Base-by-base conservation (phyloP, 1,140 invertebrate genomes). In the Euura saliciscinereae region DNA sequence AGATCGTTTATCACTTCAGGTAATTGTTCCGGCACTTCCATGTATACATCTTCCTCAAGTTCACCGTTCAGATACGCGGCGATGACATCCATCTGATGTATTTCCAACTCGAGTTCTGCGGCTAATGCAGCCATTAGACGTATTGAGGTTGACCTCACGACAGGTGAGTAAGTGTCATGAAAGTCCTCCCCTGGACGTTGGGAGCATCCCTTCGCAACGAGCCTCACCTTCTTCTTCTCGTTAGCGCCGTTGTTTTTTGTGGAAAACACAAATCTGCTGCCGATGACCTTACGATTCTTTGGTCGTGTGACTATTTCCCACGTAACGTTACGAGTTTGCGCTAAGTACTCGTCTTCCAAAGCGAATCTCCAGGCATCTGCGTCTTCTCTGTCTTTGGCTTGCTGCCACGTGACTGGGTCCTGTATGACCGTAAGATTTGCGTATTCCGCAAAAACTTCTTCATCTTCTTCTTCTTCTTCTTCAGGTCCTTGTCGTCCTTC, bases 251-350 rank as follows among this genome's bases (percentile, higher is more conserved):
- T 28, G 44, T 66, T 51, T 64, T 74, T 71, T 46, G 28, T 71
- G 28, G 6, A 67, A 8, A 70, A 76, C 42, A 71, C 69, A 44
- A 68, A 64, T 69, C 73, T 65, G 51, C 45, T 73, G 3, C 67
- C 76, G 72, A 83, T 79, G 28, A 77, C 68, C 74, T 83, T 81
- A 78, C 71, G 46, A 64, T 81, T 72, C 66, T 76, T 65, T 75
- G 77, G 78, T 76, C 76, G 43, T 69, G 79, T 6, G 71, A 80
- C 78, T 68, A 83, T 71, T 77, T 75, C 43, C 83, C 84, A 85
- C 8, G 78, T 83, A 10, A 81, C 74, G 75, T 83, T 85, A 74
- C 79, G 79, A 42, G 78, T 71, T 73, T 82, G 75, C 5, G 77
- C 79, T 13, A 79, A 74, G 46, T 79, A 80, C 76, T 86, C 84